phyloP scores from a whole-genome alignment of 2,797 vertebrate genomes.

The Thamnophis elegans region DNA sequence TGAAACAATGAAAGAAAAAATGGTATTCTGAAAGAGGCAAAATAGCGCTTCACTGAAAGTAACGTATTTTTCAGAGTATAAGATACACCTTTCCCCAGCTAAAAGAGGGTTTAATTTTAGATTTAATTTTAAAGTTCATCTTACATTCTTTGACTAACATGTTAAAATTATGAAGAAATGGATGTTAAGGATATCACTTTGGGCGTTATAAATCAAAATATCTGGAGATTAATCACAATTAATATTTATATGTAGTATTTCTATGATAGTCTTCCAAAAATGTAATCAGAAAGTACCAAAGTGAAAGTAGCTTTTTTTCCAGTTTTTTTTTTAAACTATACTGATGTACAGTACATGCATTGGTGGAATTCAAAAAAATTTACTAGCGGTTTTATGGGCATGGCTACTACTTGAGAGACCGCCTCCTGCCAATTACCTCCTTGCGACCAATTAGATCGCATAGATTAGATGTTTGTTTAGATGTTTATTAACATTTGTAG shows the following conservation, averaged over 20 bases:
- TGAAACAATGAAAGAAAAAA: neutral
- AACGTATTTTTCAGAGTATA: too few species aligned
- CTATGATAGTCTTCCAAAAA: neutral
- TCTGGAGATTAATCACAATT: neutral
- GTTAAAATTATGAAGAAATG: neutral
- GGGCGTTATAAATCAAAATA: neutral
- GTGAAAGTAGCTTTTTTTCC: neutral
- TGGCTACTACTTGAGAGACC: too few species aligned
- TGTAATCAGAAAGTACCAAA: neutral
- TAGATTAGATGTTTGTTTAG: too few species aligned
- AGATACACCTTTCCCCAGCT: too few species aligned
- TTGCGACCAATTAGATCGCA: too few species aligned
- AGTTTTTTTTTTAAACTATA: neutral
- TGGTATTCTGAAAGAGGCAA: neutral
- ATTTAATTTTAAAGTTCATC: neutral
- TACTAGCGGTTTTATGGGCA: too few species aligned
- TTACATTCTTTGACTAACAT: neutral
- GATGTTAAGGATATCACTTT: neutral
- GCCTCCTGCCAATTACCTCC: too few species aligned
- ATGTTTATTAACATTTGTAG: too few species aligned
- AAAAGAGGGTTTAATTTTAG: neutral
- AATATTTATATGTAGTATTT: neutral
- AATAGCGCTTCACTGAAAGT: neutral
- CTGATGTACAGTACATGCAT: neutral
- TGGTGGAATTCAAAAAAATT: too few species aligned